Conservation (phyloP, 2,113 vertebrate species). For the Epinephelus cyanopodus region DNA sequence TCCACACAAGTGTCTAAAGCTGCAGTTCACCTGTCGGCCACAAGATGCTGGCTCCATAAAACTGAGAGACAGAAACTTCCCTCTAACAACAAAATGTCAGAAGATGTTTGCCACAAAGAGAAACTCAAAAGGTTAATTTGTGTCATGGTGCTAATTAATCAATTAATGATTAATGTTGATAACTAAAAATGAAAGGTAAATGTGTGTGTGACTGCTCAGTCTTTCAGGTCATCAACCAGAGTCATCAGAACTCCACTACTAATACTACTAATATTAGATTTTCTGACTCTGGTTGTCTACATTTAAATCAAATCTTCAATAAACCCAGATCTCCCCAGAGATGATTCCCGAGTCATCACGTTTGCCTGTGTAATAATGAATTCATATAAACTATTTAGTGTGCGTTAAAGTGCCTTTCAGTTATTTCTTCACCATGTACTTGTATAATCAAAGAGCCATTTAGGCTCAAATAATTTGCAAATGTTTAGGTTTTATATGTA, state of each 20-base stretch:
- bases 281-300: not conserved
- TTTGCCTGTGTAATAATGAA: not conserved
- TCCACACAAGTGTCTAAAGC: not conserved
- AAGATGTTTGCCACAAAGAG: not conserved
- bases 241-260: not conserved
- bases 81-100: not conserved
- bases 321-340: not conserved
- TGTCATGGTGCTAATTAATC: not conserved
- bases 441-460: not conserved
- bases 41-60: slow-evolving; percentile 11
- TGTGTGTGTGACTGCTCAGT: too few species aligned
- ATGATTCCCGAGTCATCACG: not conserved
- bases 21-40: slow-evolving; percentile 16
- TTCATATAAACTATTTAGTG: not conserved
- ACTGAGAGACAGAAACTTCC: not conserved
- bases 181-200: too few species aligned
- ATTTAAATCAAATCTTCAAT: not conserved
- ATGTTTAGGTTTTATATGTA: not conserved
- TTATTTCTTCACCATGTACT: not conserved
- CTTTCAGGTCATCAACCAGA: too few species aligned
- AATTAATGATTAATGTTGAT: too few species aligned
- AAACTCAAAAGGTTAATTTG: not conserved
- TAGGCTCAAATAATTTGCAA: not conserved
- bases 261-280: not conserved
- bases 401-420: not conserved